Conservation (phyloP, 2,113 vertebrate species). For the Rattus rattus region DNA sequence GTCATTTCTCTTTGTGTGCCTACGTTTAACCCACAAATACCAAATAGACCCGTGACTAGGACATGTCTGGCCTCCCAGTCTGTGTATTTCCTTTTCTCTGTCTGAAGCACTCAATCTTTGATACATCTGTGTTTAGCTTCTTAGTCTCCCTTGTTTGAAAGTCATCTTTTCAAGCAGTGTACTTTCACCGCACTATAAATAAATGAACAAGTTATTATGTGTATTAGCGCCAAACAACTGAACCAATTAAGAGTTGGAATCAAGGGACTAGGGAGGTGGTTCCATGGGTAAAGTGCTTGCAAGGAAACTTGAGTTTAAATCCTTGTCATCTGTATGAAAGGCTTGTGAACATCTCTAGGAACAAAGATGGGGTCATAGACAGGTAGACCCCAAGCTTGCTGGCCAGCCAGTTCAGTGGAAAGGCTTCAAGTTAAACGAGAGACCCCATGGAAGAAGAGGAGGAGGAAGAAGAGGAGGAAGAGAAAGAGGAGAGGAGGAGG, state of each 20-base stretch:
- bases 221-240: neutral
- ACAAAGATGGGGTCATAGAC: neutral
- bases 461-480: neutral
- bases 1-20: neutral
- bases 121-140: neutral
- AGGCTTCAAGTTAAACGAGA: neutral
- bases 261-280: neutral
- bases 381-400: neutral
- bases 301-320: neutral
- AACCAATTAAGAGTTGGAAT: slow-evolving; percentile 20
- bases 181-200: neutral
- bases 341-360: neutral
- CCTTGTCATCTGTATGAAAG: neutral
- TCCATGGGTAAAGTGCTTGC: neutral
- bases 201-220: neutral
- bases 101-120: neutral
- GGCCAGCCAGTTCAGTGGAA: neutral
- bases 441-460: neutral
- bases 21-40: neutral
- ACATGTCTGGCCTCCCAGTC: neutral
- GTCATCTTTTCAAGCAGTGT: neutral
- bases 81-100: neutral
- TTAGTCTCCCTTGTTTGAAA: slow-evolving; percentile 19
- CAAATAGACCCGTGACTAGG: neutral
- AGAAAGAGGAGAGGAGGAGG: no score